Conservation (phyloP, 2,888 invertebrate species). For the Barypeithes pellucidus region DNA sequence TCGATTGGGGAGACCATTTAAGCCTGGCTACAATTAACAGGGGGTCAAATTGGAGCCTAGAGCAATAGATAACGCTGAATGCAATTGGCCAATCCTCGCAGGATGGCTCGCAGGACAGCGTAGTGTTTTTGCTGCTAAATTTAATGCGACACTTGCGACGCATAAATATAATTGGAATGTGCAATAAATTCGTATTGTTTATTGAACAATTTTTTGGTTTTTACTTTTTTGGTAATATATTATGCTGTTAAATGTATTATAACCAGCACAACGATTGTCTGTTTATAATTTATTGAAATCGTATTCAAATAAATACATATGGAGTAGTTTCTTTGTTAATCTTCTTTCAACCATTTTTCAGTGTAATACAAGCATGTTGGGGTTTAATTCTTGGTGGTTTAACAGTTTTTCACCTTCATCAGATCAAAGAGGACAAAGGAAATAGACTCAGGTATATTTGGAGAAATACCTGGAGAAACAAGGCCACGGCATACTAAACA, state of each 20-base stretch:
- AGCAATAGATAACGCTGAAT: constrained; percentile 60
- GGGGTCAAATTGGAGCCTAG: constrained; percentile 58
- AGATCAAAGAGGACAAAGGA: too few relatives aligned
- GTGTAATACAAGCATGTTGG: too few relatives aligned
- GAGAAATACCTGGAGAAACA: too few relatives aligned
- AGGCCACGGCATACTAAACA: too few relatives aligned
- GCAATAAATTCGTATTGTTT: constrained; percentile 60
- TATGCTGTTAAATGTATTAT: neutral
- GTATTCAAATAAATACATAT: too few relatives aligned
- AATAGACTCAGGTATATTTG: too few relatives aligned
- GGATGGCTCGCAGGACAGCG: constrained; percentile 55
- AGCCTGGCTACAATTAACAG: constrained; percentile 60
- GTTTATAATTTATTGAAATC: too few relatives aligned
- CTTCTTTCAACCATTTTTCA: too few relatives aligned
- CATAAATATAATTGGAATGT: constrained; percentile 62
- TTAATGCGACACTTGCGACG: constrained; percentile 59
- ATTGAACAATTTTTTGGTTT: constrained; percentile 43
- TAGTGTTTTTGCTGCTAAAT: constrained; percentile 43
- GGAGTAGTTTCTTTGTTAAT: too few relatives aligned
- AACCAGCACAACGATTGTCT: too few relatives aligned
- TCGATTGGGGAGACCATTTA: constrained; percentile 61
- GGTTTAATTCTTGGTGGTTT: too few relatives aligned
- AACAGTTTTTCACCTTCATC: too few relatives aligned
- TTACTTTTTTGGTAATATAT: neutral
- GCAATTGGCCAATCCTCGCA: constrained; percentile 60